Evolutionary conservation across 2,113 vertebrate species (phyloP), one percentile per base, ranked within the genome.

Genomic region (Dendropsophus ebraccatus): DNA sequence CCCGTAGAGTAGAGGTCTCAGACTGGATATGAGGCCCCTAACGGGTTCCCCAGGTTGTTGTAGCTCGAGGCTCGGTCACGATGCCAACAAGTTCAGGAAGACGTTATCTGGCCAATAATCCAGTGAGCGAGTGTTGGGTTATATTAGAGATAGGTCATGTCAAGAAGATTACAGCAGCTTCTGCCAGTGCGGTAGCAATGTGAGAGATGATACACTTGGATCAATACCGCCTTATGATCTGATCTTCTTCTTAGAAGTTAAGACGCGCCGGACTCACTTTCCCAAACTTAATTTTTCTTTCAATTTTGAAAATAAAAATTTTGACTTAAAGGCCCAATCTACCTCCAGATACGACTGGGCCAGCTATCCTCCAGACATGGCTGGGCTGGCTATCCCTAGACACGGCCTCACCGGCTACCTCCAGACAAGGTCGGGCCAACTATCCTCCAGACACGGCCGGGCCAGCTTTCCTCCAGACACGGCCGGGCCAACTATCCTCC

Each of bases 201-300:
- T 14, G 23, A 70, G 60, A 30, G 62, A 72, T 56, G 60, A 86
- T 62, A 37, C 74, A 21, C 62, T 17, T 4, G 76, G 76, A 80
- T 86, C 84, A 78, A 86, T 86, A 72, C 62, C 10, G 49, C 76
- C 60, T 80, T 80, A 80, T 80, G 32, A 79, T 56, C 76, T 80
- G 84, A 86, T 79, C 76, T 67, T 23, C 50, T 77, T 58, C 35
- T 84, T 74, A 84, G 65, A 77, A 74, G 72, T 65, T 77, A 60
- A 60, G 70, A 83, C 52, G 30, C 50, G 8, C 56, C 41, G 37
- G 56, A 84, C 21, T 62, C 25, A 84, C 75, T 84, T 84, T 65
- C 37, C 19, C 65, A 76, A 58, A 74, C 25, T 28, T 69, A 14
- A 30, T 37, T 67, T 70, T 70, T 70, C 2, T 4, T 70, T 11